phyloP scores from a whole-genome alignment of 2,113 vertebrate species.

The Egretta garzetta region DNA sequence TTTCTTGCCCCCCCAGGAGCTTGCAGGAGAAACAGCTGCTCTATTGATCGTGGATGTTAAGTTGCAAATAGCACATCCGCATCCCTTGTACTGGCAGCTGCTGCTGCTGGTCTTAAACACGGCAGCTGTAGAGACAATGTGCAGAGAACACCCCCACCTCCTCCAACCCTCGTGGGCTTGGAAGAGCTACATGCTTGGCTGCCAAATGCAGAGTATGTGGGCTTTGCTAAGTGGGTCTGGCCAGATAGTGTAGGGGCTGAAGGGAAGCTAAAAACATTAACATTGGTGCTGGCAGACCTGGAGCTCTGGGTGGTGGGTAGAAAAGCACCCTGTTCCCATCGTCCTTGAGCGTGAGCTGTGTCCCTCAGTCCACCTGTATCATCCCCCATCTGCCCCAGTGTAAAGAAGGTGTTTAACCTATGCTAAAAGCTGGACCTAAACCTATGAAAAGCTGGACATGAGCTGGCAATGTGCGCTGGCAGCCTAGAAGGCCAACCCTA shows the following conservation, averaged over 20 bases:
- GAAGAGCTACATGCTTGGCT: not conserved
- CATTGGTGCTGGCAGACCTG: not conserved
- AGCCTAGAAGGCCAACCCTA: no score
- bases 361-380: not conserved
- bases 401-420: not conserved
- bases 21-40: not conserved
- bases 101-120: not conserved
- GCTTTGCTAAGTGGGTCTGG: not conserved
- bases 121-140: not conserved
- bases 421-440: not conserved
- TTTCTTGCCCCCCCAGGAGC: not conserved
- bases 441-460: no score
- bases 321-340: not conserved
- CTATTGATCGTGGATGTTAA: not conserved
- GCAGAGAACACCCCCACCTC: not conserved
- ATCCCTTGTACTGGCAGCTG: not conserved
- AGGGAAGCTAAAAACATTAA: not conserved
- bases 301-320: not conserved
- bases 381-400: accelerated
- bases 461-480: no score
- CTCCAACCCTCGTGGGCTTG: not conserved
- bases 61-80: not conserved
- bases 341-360: not conserved
- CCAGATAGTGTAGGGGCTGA: not conserved
- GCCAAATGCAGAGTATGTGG: not conserved